phyloP scores from a whole-genome alignment of 2,797 vertebrate species.

The Pipistrellus pygmaeus region DNA sequence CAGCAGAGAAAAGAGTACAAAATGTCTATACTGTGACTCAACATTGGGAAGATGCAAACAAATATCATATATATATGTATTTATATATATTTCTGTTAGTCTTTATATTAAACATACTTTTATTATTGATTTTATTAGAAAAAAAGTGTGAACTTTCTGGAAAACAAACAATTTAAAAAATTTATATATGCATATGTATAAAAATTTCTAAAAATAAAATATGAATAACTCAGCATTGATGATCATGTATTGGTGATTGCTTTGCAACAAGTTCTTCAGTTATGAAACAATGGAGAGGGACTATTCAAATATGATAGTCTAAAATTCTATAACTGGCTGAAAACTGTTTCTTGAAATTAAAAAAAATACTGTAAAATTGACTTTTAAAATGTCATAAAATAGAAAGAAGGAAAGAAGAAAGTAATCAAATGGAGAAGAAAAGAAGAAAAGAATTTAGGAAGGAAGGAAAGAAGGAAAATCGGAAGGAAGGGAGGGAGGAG shows the following conservation, averaged over 20 bases:
- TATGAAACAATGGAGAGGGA: neutral
- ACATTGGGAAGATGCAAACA: neutral
- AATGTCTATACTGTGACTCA: neutral
- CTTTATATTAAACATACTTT: neutral
- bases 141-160: neutral
- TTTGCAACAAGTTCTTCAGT: neutral
- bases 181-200: neutral
- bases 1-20: neutral
- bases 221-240: neutral
- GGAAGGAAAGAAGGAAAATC: neutral
- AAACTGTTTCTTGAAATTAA: neutral
- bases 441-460: neutral
- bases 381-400: neutral
- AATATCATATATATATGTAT: neutral
- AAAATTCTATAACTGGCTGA: neutral
- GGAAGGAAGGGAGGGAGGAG: neutral
- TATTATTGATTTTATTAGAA: neutral
- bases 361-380: neutral
- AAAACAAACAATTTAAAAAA: neutral
- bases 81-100: neutral
- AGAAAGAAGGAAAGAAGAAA: neutral
- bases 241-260: neutral
- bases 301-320: neutral
- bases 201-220: constrained; percentile 7
- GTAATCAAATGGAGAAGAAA: neutral